Evolutionary conservation across 92 coral and sea anemone genomes (phyloP), one percentile per base, ranked within the genome.

Genomic region (Actinernus sp.): DNA sequence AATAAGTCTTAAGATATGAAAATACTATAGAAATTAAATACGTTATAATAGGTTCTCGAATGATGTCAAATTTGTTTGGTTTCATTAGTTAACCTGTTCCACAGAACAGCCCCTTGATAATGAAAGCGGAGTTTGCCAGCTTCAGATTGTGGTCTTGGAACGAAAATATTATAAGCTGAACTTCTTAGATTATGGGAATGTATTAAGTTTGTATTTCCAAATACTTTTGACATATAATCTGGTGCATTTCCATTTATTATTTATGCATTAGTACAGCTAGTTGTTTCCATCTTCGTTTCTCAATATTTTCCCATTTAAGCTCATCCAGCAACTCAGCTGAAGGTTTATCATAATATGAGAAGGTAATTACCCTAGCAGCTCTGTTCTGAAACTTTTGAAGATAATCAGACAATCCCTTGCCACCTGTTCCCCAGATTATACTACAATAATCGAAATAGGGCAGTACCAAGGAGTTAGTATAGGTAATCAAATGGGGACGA

Each of bases 231-330:
- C 23, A 59, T 20, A 18, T 59, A 40, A 32, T 31, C 2, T 19
- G 36, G 10, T 40, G 34, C 33, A 41, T 39, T 62, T 4, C 7
- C 21, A 9, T 31, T n/a, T n/a, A n/a, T n/a, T n/a, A n/a, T 62
- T 43, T 62, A 37, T 62, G 44, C 69, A 62, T 40, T 29, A 37
- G 18, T 24, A 26, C 23, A 2, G 69, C 69, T 62, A 34, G 19
- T 24, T 62, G 69, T 43, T 22, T 62, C 8, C 32, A 9, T 33
- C 71, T 24, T 41, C 59, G 25, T 14, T 58, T 64, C 58, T 64
- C 71, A 45, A 64, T 58, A 41, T 64, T 45, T 12, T 64, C 69
- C 71, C 71, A 64, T 43, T 21, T 32, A 18, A 64, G 59, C 38
- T 64, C 71, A 64, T 47, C 31, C 58, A 64, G 56, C 18, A 64